Percentiles rank a stretch among this genome's conserved stretches.
These are phyloP conservation scores for Amphimedon queenslandica DNA, from an alignment of 37 sponge, comb jelly and placozoan species.

Conservation along the genomic window DNA sequence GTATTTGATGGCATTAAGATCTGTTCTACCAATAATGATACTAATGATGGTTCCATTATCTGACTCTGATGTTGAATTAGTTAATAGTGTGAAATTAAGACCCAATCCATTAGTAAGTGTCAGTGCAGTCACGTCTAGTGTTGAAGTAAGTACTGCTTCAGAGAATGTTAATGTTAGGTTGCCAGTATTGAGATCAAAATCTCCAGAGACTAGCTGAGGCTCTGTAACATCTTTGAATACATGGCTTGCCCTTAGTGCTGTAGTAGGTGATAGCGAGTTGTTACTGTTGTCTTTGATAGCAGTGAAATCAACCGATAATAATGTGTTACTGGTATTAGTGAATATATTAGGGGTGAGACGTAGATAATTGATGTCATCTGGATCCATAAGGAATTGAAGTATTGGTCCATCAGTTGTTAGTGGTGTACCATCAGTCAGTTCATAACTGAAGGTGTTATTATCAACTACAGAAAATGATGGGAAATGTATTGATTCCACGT, in stretches of 20 bases:
- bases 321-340: slow-evolving; percentile 39
- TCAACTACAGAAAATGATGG: slow-evolving; percentile 53
- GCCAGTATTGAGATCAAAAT: slow-evolving; percentile 71
- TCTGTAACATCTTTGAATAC: slow-evolving; percentile 27
- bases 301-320: slow-evolving; percentile 27
- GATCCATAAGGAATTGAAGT: slow-evolving; percentile 34
- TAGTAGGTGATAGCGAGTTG: slow-evolving; percentile 21
- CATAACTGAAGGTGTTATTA: slow-evolving; percentile 30
- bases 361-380: slow-evolving; percentile 59
- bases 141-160: slow-evolving; percentile 57
- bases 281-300: slow-evolving; percentile 65
- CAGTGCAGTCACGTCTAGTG: slow-evolving; percentile 45
- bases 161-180: slow-evolving; percentile 72
- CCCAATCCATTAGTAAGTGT: slow-evolving; percentile 52
- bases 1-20: slow-evolving; percentile 66
- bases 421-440: slow-evolving; percentile 56
- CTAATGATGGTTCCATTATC: slow-evolving; percentile 57
- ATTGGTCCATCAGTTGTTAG: slow-evolving; percentile 20
- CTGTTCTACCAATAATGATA: slow-evolving; percentile 38
- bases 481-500: slow-evolving; percentile 48
- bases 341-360: slow-evolving; percentile 37
- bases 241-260: slow-evolving; percentile 27
- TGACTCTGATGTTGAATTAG: slow-evolving; percentile 28
- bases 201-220: slow-evolving; percentile 48
- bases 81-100: slow-evolving; percentile 13